Evolutionary conservation across 2,113 vertebrate species (phyloP).

Genomic region (Oreochromis tanganicae): DNA sequence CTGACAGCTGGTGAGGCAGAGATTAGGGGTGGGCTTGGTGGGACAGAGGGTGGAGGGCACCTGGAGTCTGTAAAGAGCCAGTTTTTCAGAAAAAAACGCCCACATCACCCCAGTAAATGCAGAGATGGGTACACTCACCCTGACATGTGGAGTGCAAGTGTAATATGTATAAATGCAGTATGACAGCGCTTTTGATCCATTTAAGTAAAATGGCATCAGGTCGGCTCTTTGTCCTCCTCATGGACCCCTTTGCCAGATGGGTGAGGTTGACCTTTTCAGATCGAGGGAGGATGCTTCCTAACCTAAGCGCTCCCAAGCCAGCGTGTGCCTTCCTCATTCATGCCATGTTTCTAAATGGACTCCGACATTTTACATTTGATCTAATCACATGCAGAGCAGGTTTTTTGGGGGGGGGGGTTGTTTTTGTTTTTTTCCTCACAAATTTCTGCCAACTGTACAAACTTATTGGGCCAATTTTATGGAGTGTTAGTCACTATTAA

Average conservation of each 20-base stretch:
- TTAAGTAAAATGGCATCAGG: background rate
- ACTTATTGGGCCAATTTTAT: background rate
- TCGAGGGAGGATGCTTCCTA: constrained; percentile 7
- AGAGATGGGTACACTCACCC: background rate
- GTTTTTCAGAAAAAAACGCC: background rate
- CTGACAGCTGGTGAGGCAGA: constrained; percentile 66
- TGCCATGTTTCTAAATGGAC: constrained; percentile 10
- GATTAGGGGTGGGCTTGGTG: constrained; percentile 53
- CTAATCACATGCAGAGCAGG: background rate
- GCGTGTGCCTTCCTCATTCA: background rate
- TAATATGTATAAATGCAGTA: background rate
- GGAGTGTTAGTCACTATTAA: background rate
- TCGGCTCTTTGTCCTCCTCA: background rate
- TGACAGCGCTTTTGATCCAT: background rate
- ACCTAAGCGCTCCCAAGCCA: constrained; percentile 1
- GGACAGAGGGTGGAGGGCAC: constrained; percentile 34
- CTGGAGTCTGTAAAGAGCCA: constrained; percentile 43
- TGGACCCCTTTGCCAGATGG: background rate
- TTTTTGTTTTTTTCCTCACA: background rate
- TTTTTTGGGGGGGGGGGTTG: background rate
- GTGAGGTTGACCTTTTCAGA: constrained; percentile 25
- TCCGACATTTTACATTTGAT: constrained; percentile 22
- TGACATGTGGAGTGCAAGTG: background rate
- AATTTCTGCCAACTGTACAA: background rate
- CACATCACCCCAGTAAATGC: background rate